Evolutionary conservation across 2,888 invertebrate species (phyloP), one percentile per base, ranked within the genome.

Genomic region (Cheilosia variabilis): DNA sequence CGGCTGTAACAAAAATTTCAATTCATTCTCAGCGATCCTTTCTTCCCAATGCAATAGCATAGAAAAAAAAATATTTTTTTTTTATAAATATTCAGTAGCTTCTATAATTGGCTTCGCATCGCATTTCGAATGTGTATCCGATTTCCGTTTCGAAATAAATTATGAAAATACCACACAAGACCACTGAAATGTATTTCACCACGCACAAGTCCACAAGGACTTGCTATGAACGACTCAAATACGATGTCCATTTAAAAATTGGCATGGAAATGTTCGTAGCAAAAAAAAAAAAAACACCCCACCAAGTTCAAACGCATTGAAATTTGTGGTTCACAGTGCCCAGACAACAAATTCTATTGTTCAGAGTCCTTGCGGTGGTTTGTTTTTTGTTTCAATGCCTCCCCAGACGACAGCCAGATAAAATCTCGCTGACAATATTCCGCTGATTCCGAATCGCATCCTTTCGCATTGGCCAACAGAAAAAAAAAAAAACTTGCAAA

Each of bases 341-440:
- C 63, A 53, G 24, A 47, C 75, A 65, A 57, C 65, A 24, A 72
- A 37, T 41, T 10, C 58, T 58, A 34, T 31, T 50, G 10, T 27
- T 31, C 6, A 5, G 24, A 41, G 65, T 57, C 47, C 65, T 57
- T 47, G 55, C 41, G 24, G 47, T 1, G n/a, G 31, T 3, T 34
- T 13, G 58, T 17, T n/a, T 13, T 57, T 17, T 52, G 7, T 47
- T 17, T 10, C 17, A 17, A 17, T 63, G 41, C n/a, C 31, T 34
- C 52, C 55, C 65, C 24, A 63, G 52, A 53, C 57, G 58, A 68
- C 34, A 62, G 15, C 10, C 10, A 60, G 78, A 73, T 78, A 78
- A 72, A 83, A 83, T 63, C 68, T 55, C 66, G 73, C 50, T 68
- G 83, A 83, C 78, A 73, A 73, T 83, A 60, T 65, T 47, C 22